These are phyloP conservation scores for Climacteris rufus DNA, from an alignment of 2,113 vertebrate genomes.

Conservation along the genomic window DNA sequence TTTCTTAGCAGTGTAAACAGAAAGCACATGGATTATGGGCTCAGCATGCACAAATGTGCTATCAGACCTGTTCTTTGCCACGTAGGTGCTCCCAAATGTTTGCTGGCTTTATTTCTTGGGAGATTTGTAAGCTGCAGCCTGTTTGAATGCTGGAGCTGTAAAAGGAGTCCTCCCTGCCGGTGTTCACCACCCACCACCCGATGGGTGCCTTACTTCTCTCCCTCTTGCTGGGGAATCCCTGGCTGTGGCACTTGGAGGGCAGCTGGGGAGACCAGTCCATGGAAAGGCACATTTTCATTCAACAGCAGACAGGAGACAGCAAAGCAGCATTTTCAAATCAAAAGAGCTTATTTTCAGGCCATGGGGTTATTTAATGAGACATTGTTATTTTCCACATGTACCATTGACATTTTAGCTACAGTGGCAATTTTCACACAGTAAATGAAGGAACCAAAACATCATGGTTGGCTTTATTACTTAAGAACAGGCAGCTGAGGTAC, in stretches of 20 bases:
- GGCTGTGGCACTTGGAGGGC: neutral
- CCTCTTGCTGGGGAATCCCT: neutral
- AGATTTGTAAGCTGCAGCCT: neutral
- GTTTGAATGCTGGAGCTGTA: neutral
- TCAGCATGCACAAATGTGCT: neutral
- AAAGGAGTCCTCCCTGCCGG: neutral
- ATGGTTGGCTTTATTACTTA: neutral
- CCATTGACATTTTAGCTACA: neutral
- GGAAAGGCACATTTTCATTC: neutral
- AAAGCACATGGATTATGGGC: neutral
- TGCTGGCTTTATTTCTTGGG: neutral
- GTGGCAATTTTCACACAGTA: neutral
- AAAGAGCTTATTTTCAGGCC: neutral
- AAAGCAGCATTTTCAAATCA: neutral
- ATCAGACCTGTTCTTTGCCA: neutral
- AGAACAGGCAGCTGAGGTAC: neutral
- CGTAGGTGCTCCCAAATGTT: rapidly evolving
- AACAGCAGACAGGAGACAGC: neutral
- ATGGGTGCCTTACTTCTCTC: rapidly evolving
- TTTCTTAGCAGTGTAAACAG: neutral
- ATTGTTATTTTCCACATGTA: rapidly evolving
- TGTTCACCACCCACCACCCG: neutral
- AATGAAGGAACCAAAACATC: neutral
- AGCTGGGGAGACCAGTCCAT: neutral
- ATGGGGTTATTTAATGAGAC: neutral